Percentiles rank a stretch among this genome's conserved stretches.
Evolutionary conservation across 2,888 invertebrate species (phyloP).

Genomic region (Yponomeuta evonymella): DNA sequence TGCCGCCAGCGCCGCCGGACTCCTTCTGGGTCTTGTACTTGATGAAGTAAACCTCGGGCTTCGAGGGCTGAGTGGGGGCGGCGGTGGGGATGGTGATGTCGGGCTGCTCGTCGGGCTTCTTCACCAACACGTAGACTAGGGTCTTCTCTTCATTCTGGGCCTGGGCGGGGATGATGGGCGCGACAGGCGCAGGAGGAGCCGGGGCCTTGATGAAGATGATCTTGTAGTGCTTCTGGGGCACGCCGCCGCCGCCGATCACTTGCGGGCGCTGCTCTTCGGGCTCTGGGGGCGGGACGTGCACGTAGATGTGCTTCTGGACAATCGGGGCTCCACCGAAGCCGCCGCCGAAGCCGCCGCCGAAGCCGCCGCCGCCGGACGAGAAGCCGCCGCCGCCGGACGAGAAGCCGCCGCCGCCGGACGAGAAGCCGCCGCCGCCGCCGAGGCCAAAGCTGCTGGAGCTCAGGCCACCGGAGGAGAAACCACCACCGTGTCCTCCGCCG

Average conservation of each 20-base stretch:
- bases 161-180: slow-evolving; percentile 83
- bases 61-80: slow-evolving; percentile 84
- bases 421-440: slow-evolving; percentile 33
- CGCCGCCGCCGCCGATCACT: slow-evolving; percentile 78
- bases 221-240: slow-evolving; percentile 87
- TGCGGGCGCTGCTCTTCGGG: slow-evolving; percentile 82
- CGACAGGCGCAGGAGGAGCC: slow-evolving; percentile 84
- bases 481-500: slow-evolving; percentile 49
- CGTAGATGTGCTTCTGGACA: slow-evolving; percentile 88
- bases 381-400: slow-evolving; percentile 30
- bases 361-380: slow-evolving; percentile 35
- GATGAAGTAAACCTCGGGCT: slow-evolving; percentile 91
- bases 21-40: slow-evolving; percentile 85
- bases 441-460: slow-evolving; percentile 24
- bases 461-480: slow-evolving; percentile 39
- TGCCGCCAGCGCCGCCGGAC: slow-evolving; percentile 45
- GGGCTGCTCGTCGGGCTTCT: slow-evolving; percentile 88
- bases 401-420: slow-evolving; percentile 31
- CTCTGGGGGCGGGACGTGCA: slow-evolving; percentile 89
- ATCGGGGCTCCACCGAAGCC: slow-evolving; percentile 73
- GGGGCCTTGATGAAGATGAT: slow-evolving; percentile 92
- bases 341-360: slow-evolving; percentile 53
- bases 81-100: slow-evolving; percentile 85
- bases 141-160: slow-evolving; percentile 87
- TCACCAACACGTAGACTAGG: slow-evolving; percentile 87